phyloP scores from a whole-genome alignment of 2,113 vertebrate species.

The Cebidichthys violaceus region DNA sequence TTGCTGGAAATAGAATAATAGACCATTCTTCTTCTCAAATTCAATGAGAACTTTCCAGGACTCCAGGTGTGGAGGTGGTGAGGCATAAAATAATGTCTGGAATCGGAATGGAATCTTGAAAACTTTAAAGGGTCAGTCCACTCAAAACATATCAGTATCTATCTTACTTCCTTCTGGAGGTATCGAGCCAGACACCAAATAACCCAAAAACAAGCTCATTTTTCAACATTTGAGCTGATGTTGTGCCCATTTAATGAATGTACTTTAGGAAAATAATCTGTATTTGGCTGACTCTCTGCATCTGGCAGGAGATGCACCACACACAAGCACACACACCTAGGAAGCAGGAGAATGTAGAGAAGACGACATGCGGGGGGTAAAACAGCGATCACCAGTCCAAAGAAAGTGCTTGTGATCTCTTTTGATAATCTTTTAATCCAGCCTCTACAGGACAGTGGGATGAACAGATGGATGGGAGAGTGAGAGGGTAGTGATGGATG shows the following conservation, averaged over 20 bases:
- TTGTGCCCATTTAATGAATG: background rate
- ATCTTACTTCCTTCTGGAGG: background rate
- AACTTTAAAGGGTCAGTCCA: background rate
- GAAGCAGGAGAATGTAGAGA: background rate
- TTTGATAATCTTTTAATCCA: background rate
- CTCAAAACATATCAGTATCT: background rate
- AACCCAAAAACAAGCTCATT: background rate
- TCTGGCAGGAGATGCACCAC: background rate
- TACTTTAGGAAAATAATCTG: background rate
- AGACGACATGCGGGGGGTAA: background rate
- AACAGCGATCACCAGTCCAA: background rate
- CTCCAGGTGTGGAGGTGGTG: background rate
- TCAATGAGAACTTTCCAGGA: background rate
- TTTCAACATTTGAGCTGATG: background rate
- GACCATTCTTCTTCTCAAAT: background rate
- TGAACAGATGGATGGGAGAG: slow-evolving; percentile 5
- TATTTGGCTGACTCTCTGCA: background rate
- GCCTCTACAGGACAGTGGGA: slow-evolving; percentile 2
- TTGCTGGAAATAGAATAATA: background rate
- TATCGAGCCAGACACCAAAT: background rate
- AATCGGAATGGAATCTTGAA: background rate
- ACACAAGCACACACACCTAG: background rate
- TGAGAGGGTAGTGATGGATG: background rate
- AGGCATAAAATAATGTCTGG: background rate
- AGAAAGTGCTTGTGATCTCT: background rate